Evolutionary conservation across 2,888 invertebrate genomes (phyloP).

Genomic region (Alviniconcha strummeri): DNA sequence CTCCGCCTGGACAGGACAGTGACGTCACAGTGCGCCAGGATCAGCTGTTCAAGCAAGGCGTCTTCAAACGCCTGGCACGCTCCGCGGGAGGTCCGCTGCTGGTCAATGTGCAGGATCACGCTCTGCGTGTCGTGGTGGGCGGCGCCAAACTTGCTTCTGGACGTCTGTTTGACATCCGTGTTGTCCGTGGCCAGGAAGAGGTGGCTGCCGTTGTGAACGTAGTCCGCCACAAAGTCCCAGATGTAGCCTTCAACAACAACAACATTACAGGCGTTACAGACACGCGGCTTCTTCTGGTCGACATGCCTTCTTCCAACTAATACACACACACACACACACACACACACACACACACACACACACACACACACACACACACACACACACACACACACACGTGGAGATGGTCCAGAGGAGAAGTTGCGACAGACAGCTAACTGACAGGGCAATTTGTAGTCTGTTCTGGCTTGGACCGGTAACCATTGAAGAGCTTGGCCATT

Average conservation of each 20-base stretch:
- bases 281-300: background rate
- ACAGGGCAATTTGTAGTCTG: too few species aligned
- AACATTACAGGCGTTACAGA: background rate
- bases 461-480: background rate
- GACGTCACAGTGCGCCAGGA: slow-evolving; percentile 38
- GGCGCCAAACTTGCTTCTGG: background rate
- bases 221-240: slow-evolving; percentile 3
- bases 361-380: background rate
- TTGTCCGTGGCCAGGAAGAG: slow-evolving; percentile 16
- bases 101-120: background rate
- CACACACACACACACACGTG: background rate
- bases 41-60: slow-evolving; percentile 41
- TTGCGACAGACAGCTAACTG: too few species aligned
- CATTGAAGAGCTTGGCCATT: background rate
- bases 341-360: too few species aligned
- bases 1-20: slow-evolving; percentile 36
- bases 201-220: slow-evolving; percentile 14
- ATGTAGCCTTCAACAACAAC: background rate
- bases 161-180: background rate
- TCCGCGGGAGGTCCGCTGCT: background rate
- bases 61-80: slow-evolving; percentile 34
- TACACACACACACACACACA: too few species aligned
- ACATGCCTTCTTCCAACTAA: background rate
- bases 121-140: background rate
- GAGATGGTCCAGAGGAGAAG: background rate